Evolutionary conservation across 2,797 vertebrate genomes (phyloP), one percentile per base, ranked within the genome.

Genomic region (Hypotaenidia okinawae): DNA sequence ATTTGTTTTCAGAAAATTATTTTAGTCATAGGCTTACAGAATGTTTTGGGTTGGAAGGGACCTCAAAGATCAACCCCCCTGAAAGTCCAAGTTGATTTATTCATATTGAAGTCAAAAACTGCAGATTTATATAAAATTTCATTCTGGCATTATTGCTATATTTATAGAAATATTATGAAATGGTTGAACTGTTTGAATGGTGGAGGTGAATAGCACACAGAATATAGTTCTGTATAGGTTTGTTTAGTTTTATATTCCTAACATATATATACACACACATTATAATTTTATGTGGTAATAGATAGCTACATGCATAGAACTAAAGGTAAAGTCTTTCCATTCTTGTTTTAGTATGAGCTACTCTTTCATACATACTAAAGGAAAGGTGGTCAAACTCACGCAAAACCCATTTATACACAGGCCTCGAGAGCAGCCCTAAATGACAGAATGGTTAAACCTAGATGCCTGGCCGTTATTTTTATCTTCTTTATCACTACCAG

Each of bases 401-500:
- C 51, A 58, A 43, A 91, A 27, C 12, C 76, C 32, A 41, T 87
- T 89, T 90, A 73, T 43, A 64, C 17, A 58, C 28, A 70, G 78
- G 61, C 70, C 74, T 89, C 87, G 59, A 94, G 32, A 85, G 16
- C 17, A 76, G 37, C 41, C 52, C 32, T 77, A 70, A 87, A 57
- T 45, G 84, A 74, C 54, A 92, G 75, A 92, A 93, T 23, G 11
- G 61, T 79, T 95, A 93, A 90, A 84, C 0, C 0, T 32, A 76
- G 75, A 43, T 33, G 19, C 11, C 45, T 87, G 47, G 7, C 52
- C 47, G 39, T 74, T 69, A 64, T 93, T 95, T 23, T 45, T 74
- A 84, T 90, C 83, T 94, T 90, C 62, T 90, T 87, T 94, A 88
- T 85, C 55, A 61, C 85, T 45, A 78, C 87, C 45, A 78, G 37